These are phyloP conservation scores for Drepana arcuata DNA, from an alignment of 1,140 invertebrate species.

Conservation along the genomic window DNA sequence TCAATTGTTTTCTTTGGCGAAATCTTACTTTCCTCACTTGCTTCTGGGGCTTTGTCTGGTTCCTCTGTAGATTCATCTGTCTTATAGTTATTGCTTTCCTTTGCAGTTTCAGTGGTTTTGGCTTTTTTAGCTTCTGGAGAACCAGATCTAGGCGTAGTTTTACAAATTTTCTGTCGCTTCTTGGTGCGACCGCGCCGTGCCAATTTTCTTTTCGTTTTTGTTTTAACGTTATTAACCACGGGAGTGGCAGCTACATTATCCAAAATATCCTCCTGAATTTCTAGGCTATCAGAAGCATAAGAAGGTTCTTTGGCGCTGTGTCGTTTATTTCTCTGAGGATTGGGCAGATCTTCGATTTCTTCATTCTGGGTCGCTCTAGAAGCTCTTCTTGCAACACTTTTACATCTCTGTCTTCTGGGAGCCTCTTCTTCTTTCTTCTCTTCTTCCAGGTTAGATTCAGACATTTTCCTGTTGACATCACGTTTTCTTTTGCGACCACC, in stretches of 20 bases:
- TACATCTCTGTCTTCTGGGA: constrained; percentile 52
- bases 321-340: constrained; percentile 33
- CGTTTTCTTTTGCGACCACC: constrained; percentile 49
- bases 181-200: constrained; percentile 34
- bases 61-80: constrained; percentile 38
- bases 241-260: constrained; percentile 29
- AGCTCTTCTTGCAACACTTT: constrained; percentile 57
- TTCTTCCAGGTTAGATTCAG: constrained; percentile 38
- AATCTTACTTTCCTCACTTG: constrained; percentile 14
- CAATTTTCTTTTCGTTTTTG: constrained; percentile 61
- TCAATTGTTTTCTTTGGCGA: constrained; percentile 19
- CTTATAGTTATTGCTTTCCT: constrained; percentile 29
- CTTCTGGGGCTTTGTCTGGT: constrained; percentile 17
- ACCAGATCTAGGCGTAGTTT: constrained; percentile 16
- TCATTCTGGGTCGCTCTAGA: constrained; percentile 52
- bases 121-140: constrained; percentile 43
- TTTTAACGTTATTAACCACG: constrained; percentile 28
- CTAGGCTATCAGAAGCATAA: constrained; percentile 60
- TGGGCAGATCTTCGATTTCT: constrained; percentile 52
- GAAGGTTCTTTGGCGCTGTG: constrained; percentile 35
- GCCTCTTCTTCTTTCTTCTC: constrained; percentile 35
- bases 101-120: constrained; percentile 28
- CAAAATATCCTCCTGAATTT: constrained; percentile 48
- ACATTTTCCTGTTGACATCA: constrained; percentile 45
- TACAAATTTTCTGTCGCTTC: constrained; percentile 37